These are phyloP conservation scores for Plumapathes pennacea DNA, from an alignment of 92 coral and sea anemone genomes.

Conservation along the genomic window DNA sequence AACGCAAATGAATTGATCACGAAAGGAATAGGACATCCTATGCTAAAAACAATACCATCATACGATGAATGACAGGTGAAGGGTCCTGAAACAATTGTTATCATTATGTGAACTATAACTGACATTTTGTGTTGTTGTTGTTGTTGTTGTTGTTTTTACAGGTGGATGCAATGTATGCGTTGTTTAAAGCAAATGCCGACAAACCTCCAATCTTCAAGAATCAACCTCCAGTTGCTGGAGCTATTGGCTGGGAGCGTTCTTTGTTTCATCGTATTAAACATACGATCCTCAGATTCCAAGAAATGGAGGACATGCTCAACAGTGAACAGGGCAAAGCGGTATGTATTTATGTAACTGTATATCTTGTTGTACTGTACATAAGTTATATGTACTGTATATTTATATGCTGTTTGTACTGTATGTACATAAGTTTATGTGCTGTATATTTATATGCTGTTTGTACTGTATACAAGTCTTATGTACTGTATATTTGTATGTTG, in stretches of 20 bases:
- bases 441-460: not conserved
- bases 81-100: no score
- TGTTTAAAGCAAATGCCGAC: conserved; percentile 85
- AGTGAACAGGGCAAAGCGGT: conserved; percentile 97
- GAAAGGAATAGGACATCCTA: no score
- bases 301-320: conserved; percentile 97
- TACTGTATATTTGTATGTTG: no score
- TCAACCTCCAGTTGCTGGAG: conserved; percentile 99
- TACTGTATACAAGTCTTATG: no score
- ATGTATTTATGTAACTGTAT: not conserved
- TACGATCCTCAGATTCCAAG: conserved; percentile 95
- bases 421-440: not conserved
- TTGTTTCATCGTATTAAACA: conserved; percentile 90
- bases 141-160: conserved; percentile 6
- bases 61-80: not conserved
- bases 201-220: conserved; percentile 95
- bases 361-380: no score
- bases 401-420: no score
- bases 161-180: conserved; percentile 96
- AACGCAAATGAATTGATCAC: no score
- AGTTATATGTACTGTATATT: no score
- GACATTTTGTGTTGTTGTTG: no score
- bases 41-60: no score
- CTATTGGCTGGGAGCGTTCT: conserved; percentile 98
- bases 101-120: no score